These are phyloP conservation scores for Ethmia dodecea DNA, from an alignment of 2,888 invertebrate genomes.

Conservation along the genomic window DNA sequence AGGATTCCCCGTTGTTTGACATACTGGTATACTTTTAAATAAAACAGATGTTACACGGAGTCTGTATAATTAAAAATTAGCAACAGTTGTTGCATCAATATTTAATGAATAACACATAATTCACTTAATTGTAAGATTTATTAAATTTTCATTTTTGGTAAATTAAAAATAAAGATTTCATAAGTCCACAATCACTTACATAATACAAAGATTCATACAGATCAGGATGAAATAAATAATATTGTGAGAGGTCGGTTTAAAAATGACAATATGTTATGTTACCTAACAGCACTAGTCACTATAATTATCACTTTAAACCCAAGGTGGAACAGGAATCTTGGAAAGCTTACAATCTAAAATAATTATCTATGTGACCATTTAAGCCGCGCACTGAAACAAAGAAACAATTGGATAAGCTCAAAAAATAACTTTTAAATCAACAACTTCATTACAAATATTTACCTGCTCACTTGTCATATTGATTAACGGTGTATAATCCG, in stretches of 20 bases:
- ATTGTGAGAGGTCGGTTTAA: constrained; percentile 63
- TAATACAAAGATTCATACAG: constrained; percentile 72
- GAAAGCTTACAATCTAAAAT: constrained; percentile 65
- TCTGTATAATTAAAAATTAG: too few species aligned
- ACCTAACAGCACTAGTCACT: constrained; percentile 67
- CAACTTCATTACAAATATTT: constrained; percentile 28
- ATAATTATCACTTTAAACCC: constrained; percentile 72
- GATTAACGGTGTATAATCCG: constrained; percentile 27
- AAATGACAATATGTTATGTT: constrained; percentile 63
- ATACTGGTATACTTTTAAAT: too few species aligned
- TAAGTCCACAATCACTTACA: constrained; percentile 73
- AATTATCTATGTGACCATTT: constrained; percentile 66
- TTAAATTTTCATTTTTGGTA: constrained; percentile 74
- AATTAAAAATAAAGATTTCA: constrained; percentile 69
- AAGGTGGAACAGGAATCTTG: constrained; percentile 72
- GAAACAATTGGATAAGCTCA: constrained; percentile 1
- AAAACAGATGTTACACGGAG: too few species aligned
- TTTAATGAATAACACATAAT: constrained; percentile 16
- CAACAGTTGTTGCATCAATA: too few species aligned
- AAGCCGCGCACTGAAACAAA: constrained; percentile 62
- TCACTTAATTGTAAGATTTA: constrained; percentile 68
- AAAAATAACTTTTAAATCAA: constrained; percentile 26
- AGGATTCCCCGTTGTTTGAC: too few species aligned
- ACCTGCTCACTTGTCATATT: constrained; percentile 54
- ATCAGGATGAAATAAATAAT: constrained; percentile 75